A percentile compares a stretch with the other conserved stretches of the same genome.
Conservation (phyloP, 2,113 vertebrate species). For the Andinoacara biseriatus region DNA sequence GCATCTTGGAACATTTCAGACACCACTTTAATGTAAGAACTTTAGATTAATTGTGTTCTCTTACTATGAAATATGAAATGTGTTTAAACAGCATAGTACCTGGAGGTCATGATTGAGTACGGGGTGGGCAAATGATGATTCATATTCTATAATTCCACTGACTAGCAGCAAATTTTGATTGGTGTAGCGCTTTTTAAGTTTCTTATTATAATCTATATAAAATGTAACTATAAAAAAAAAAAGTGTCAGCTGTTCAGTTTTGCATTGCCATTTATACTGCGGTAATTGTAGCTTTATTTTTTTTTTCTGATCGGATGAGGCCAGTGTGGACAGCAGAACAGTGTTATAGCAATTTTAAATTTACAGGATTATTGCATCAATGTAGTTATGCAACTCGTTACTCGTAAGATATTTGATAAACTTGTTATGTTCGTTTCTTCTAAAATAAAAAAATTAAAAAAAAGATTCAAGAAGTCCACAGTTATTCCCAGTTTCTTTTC, state of each 20-base stretch:
- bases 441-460: fast-evolving
- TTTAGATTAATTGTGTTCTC: not conserved
- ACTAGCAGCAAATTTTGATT: not conserved
- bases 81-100: not conserved
- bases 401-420: not conserved
- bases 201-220: not conserved
- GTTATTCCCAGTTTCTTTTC: not conserved
- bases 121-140: not conserved
- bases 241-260: not conserved
- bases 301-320: not conserved
- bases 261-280: not conserved
- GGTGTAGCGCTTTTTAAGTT: not conserved
- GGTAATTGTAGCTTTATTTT: not conserved
- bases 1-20: not conserved
- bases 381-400: not conserved
- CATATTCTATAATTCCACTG: not conserved
- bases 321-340: not conserved
- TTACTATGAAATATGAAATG: not conserved
- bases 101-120: not conserved
- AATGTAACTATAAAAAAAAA: not conserved
- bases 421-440: not conserved
- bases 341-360: slow-evolving; percentile 5
- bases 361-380: not conserved
- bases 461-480: not conserved
- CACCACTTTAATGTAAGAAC: not conserved